A percentile compares a stretch with the other conserved stretches of the same genome.
phyloP scores from a whole-genome alignment of 2,113 vertebrate species.

The Erythrocebus patas region DNA sequence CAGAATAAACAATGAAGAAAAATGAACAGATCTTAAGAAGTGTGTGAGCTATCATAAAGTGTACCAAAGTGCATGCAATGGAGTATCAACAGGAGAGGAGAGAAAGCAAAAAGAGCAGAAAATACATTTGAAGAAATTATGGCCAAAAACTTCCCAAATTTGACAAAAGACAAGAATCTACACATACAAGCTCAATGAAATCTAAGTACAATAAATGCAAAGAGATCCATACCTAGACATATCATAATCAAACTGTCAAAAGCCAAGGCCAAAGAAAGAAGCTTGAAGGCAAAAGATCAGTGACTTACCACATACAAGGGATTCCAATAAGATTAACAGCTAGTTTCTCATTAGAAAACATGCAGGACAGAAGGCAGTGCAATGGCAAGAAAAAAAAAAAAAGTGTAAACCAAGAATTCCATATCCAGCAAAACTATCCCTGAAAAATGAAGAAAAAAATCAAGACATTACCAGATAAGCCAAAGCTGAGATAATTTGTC shows the following conservation, averaged over 20 bases:
- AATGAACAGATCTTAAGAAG: background rate
- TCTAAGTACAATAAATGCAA: background rate
- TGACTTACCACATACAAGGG: background rate
- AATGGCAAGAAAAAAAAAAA: background rate
- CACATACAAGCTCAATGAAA: background rate
- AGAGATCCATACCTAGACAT: background rate
- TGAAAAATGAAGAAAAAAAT: background rate
- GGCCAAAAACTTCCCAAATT: background rate
- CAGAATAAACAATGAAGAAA: background rate
- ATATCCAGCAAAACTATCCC: background rate
- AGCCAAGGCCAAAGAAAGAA: background rate
- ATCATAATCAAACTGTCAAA: background rate
- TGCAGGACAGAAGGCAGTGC: background rate
- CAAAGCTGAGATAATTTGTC: background rate
- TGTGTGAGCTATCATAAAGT: background rate
- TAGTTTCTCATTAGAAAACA: background rate
- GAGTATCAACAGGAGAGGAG: background rate
- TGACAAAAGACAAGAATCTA: background rate
- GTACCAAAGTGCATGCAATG: background rate
- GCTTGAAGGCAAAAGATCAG: background rate
- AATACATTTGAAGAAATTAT: background rate
- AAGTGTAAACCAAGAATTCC: background rate
- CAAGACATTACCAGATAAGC: background rate
- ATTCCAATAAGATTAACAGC: background rate
- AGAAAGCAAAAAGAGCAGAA: background rate